Percentiles rank a stretch among this genome's conserved stretches.
Evolutionary conservation across 2,113 vertebrate genomes (phyloP).

Genomic region (Corvus hawaiiensis): DNA sequence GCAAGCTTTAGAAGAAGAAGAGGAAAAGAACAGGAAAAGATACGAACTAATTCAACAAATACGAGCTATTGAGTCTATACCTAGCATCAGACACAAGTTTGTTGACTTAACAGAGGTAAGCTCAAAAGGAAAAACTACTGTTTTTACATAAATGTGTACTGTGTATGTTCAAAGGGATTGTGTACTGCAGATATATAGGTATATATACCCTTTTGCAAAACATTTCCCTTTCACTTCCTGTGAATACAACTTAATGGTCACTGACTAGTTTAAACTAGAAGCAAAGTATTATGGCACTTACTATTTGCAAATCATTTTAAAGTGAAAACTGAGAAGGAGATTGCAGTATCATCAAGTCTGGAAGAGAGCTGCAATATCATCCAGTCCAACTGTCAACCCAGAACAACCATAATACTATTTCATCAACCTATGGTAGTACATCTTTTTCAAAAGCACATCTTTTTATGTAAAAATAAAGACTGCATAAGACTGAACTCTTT

Average conservation of each 20-base stretch:
- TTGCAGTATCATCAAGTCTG: neutral
- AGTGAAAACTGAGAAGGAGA: neutral
- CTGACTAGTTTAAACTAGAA: neutral
- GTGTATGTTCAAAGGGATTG: neutral
- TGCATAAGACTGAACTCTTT: neutral
- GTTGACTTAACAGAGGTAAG: constrained; percentile 88
- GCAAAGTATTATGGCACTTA: neutral
- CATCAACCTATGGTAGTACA: neutral
- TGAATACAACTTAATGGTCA: neutral
- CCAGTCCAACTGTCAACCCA: neutral
- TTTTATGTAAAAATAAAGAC: neutral
- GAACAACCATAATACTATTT: neutral
- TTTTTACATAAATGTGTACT: neutral
- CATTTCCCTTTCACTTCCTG: neutral
- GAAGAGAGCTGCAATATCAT: neutral
- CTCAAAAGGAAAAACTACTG: neutral
- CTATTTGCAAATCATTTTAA: neutral
- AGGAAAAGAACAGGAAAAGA: constrained; percentile 75
- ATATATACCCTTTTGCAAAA: neutral
- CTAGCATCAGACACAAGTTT: constrained; percentile 67
- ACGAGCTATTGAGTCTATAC: constrained; percentile 73
- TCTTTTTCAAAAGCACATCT: neutral
- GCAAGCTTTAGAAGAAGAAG: constrained; percentile 73
- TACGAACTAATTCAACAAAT: constrained; percentile 79
- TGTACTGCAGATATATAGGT: neutral